Evolutionary conservation across 2,113 vertebrate species (phyloP), one percentile per base, ranked within the genome.

Genomic region (Callipepla squamata): DNA sequence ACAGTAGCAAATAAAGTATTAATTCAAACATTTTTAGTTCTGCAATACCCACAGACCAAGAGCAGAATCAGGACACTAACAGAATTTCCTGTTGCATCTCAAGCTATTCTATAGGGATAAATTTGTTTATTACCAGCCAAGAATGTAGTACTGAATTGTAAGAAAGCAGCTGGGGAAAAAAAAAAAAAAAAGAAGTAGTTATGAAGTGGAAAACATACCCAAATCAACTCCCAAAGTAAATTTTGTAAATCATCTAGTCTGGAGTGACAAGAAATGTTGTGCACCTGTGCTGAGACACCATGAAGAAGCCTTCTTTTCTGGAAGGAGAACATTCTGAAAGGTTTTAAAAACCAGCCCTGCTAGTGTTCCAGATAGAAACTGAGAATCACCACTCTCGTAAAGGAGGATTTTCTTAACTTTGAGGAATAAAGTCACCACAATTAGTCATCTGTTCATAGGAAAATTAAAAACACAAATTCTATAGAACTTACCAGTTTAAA

Each of bases 401-500:
- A 82, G 18, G 63, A 76, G 32, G 3, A 9, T 78, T 78, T 0
- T 1, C 78, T 73, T 42, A 19, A 21, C 53, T 89, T 34, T 63
- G 50, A 91, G 38, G 45, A 84, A 73, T 48, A 70, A 93, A 90
- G 17, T 89, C 59, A 59, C 14, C 72, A 79, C 67, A 92, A 79
- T 68, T 79, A 69, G 23, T 42, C n/a, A 53, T 2, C 1, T 82
- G 21, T 92, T 84, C 76, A 69, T 92, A 47, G 80, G 66, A 82
- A 59, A 75, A 87, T 80, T 57, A 7, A 75, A 76, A 75, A 72
- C 1, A 15, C 13, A 22, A 81, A 63, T 93, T 84, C 59, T 23
- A 1, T 86, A 92, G 72, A 76, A 80, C 80, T 95, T 96, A 77
- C 63, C 7, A 44, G 50, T 65, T 94, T 72, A 23, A 61, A 91